phyloP scores from a whole-genome alignment of 1,140 invertebrate species.

The Gryon sp. region DNA sequence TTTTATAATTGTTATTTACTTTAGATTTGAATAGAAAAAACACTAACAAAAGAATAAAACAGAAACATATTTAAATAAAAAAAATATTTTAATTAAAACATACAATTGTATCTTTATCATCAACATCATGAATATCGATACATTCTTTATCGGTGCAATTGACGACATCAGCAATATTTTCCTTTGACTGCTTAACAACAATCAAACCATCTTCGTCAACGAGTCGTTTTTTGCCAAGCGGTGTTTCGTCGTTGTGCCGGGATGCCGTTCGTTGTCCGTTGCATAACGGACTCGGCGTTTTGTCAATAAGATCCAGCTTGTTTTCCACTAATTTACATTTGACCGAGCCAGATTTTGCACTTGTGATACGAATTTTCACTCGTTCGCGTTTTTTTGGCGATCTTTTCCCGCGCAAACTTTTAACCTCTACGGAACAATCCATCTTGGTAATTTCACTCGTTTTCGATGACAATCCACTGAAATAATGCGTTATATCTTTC shows the following conservation, averaged over 20 bases:
- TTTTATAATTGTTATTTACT: too few relatives aligned
- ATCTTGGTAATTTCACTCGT: slow-evolving; percentile 19
- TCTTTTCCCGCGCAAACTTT: slow-evolving; percentile 34
- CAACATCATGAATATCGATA: too few relatives aligned
- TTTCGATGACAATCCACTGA: slow-evolving; percentile 63
- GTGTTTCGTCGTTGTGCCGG: slow-evolving; percentile 33
- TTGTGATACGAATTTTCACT: slow-evolving; percentile 70
- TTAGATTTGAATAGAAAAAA: too few relatives aligned
- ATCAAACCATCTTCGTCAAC: background rate
- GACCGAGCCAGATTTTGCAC: slow-evolving; percentile 21
- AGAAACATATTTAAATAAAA: too few relatives aligned
- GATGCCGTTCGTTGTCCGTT: background rate
- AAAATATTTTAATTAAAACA: too few relatives aligned
- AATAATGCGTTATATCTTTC: slow-evolving; percentile 74
- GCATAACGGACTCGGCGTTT: slow-evolving; percentile 67
- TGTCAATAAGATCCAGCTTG: slow-evolving; percentile 68
- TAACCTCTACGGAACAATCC: slow-evolving; percentile 49
- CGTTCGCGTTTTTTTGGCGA: slow-evolving; percentile 64
- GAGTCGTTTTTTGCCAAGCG: slow-evolving; percentile 23
- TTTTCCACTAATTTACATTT: slow-evolving; percentile 67
- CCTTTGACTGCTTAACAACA: slow-evolving; percentile 5
- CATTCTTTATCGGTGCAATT: background rate
- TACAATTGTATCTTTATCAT: too few relatives aligned
- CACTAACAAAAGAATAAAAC: too few relatives aligned
- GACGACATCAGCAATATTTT: slow-evolving; percentile 5